Conservation (phyloP, 2,113 vertebrate species). For the Xiphophorus maculatus region DNA sequence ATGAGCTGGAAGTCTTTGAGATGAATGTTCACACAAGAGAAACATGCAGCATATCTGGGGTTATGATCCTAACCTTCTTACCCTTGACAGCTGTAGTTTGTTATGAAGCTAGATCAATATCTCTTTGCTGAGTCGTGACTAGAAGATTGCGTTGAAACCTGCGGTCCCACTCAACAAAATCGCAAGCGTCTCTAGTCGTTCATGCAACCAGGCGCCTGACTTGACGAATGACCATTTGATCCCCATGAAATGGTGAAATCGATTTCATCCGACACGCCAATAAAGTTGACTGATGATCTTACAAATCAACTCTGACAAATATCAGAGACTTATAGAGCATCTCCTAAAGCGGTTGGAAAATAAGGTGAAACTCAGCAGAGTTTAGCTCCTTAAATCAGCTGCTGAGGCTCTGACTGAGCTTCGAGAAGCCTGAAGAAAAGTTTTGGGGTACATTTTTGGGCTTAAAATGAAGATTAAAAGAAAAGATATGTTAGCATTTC, state of each 20-base stretch:
- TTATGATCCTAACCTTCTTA: not conserved
- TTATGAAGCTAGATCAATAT: constrained; percentile 25
- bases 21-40: not conserved
- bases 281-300: not conserved
- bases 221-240: not conserved
- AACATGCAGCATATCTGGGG: not conserved
- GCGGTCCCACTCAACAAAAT: not conserved
- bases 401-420: not conserved
- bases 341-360: not conserved
- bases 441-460: no score
- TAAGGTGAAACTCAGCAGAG: not conserved
- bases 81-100: not conserved
- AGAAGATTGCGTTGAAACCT: not conserved
- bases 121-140: not conserved
- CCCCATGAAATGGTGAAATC: not conserved
- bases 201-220: not conserved
- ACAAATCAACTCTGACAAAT: not conserved
- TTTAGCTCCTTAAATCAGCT: not conserved
- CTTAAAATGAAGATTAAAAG: not conserved
- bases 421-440: not conserved
- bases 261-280: not conserved
- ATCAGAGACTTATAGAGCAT: not conserved
- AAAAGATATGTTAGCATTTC: not conserved
- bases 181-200: not conserved
- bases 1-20: not conserved